phyloP scores from a whole-genome alignment of 2,888 invertebrate genomes.

The Clepsis dumicolana region DNA sequence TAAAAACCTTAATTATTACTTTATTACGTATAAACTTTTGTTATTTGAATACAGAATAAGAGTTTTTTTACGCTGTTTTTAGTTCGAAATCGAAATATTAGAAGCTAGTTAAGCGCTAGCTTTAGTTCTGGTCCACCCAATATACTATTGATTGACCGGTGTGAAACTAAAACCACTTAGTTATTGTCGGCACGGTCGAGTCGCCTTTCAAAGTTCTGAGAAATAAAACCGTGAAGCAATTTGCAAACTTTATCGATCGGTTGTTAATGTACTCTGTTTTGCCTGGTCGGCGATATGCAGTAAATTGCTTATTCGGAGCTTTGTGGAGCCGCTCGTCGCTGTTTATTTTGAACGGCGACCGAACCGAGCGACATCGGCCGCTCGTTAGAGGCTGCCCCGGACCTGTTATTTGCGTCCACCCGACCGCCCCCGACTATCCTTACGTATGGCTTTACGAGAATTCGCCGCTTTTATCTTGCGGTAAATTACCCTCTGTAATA shows the following conservation, averaged over 20 bases:
- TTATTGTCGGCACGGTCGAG: conserved; percentile 17
- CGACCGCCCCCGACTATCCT: conserved; percentile 57
- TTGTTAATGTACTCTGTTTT: conserved; percentile 47
- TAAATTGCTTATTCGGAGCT: conserved; percentile 52
- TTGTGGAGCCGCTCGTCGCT: conserved; percentile 66
- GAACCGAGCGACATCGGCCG: conserved; percentile 41
- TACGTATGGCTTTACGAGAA: conserved; percentile 37
- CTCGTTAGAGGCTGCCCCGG: conserved; percentile 54
- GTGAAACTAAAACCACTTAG: conserved; percentile 20
- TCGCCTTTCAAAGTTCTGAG: conserved; percentile 30
- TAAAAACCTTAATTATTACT: no score
- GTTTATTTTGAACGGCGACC: conserved; percentile 62
- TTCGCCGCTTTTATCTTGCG: conserved; percentile 62
- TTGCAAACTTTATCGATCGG: conserved; percentile 53
- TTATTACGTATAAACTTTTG: no score
- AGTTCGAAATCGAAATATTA: no score
- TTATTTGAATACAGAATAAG: no score
- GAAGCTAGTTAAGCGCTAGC: conserved; percentile 1
- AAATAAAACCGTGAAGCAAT: conserved; percentile 47
- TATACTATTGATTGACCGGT: conserved; percentile 13
- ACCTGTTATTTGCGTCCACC: conserved; percentile 65
- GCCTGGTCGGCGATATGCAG: conserved; percentile 53
- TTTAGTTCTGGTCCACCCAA: neutral
- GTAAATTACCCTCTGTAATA: conserved; percentile 63
- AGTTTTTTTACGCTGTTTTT: neutral